A percentile compares a stretch with the other conserved stretches of the same genome.
Evolutionary conservation across 2,888 invertebrate genomes (phyloP).

Genomic region (Syrista parreyssii): DNA sequence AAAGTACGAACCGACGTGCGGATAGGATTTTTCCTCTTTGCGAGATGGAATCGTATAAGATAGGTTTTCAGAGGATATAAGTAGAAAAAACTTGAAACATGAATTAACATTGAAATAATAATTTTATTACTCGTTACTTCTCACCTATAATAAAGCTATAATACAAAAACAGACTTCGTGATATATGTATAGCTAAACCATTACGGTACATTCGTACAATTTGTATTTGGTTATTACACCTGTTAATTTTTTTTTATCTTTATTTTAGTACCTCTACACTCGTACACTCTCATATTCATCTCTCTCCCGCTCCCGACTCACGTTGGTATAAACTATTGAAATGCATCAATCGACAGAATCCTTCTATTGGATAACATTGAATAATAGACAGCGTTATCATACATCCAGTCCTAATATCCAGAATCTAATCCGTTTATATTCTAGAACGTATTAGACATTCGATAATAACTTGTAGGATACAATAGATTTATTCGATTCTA

Average conservation of each 20-base stretch:
- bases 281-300: not conserved
- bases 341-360: not conserved
- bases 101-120: slow-evolving; percentile 54
- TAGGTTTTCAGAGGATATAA: not conserved
- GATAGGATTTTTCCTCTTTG: not conserved
- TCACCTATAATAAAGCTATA: slow-evolving; percentile 47
- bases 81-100: not conserved
- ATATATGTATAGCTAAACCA: not conserved
- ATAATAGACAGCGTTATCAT: not conserved
- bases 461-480: not conserved
- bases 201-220: not conserved
- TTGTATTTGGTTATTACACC: not conserved
- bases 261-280: not conserved
- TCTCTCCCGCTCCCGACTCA: not conserved
- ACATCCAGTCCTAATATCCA: not conserved
- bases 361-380: not conserved
- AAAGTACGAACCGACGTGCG: not conserved
- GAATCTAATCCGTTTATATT: not conserved
- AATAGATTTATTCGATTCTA: not conserved
- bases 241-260: not conserved
- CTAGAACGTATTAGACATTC: not conserved
- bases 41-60: not conserved
- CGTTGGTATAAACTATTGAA: not conserved
- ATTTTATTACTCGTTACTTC: slow-evolving; percentile 47
- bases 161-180: slow-evolving; percentile 46